Base-by-base conservation (phyloP, 2,797 vertebrate genomes). In the Fundulus diaphanus region DNA sequence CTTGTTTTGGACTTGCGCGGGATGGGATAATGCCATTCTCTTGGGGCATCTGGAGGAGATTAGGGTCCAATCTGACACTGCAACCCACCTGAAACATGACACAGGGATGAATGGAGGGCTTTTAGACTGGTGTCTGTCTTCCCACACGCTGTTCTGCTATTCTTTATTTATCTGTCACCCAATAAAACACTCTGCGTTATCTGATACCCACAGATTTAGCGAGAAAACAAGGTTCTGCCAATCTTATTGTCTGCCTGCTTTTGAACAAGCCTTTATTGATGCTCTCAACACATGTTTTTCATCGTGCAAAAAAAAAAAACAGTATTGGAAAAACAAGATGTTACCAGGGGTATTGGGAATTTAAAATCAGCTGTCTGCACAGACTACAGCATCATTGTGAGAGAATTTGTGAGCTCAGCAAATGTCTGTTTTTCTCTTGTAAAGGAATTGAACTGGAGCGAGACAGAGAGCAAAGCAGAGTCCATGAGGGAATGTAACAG, bases 41-140 rank as follows among this genome's bases (percentile, higher is more conserved):
- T 16, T 61, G 79, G 86, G 88, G 91, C 94, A 95, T 95, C 93
- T 95, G 95, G 92, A 93, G 90, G 76, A 93, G 88, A 94, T 95
- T 95, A 95, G 80, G 70, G 70, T 82, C 84, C 84, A 72, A 80
- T 76, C 87, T 93, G 93, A 95, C 88, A 90, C 85, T 87, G 88
- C 85, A 89, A 90, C 86, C 86, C 81, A 66, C 44, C 72, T 93
- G 92, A 94, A 94, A 94, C 93, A 92, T 87, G 90, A 95, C 91
- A 94, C 91, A 90, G 89, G 85, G 89, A 90, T 89, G 93, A 93
- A 92, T 91, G 85, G 85, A 82, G 86, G 63, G 87, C 88, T 92
- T 92, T 92, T 79, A 90, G 87, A 81, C 80, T 82, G 35, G 67
- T 84, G 92, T 90, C 87, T 92, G 84, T 91, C 91, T 93, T 89